A percentile compares a stretch with the other conserved stretches of the same genome.
Conservation (phyloP, 2,888 invertebrate genomes). For the Hanleya hanleyi region DNA sequence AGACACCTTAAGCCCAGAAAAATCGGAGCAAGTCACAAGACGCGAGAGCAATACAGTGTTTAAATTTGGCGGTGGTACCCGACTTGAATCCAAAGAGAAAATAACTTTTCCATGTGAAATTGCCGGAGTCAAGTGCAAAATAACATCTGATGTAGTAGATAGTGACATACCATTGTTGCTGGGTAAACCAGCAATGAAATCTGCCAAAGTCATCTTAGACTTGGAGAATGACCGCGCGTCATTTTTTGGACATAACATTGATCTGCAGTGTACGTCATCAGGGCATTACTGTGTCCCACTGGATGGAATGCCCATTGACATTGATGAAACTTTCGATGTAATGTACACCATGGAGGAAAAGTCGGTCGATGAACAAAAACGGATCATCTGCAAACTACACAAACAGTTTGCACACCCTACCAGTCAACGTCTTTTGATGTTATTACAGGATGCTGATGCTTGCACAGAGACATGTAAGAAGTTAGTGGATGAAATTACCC, state of each 20-base stretch:
- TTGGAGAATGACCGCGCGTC: conserved; percentile 31
- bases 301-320: not conserved
- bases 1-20: not conserved
- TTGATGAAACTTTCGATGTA: not conserved
- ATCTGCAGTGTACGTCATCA: not conserved
- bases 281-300: not conserved
- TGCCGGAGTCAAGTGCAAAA: not conserved
- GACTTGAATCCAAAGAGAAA: not conserved
- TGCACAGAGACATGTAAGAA: not conserved
- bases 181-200: conserved; percentile 31
- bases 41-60: conserved; percentile 1
- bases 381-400: not conserved
- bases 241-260: not conserved
- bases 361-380: too few relatives aligned
- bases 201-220: conserved; percentile 36
- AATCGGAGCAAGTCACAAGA: not conserved
- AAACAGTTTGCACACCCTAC: not conserved
- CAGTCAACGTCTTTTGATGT: not conserved
- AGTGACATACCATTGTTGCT: conserved; percentile 8
- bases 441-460: not conserved
- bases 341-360: not conserved
- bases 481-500: not conserved
- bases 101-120: conserved; percentile 17
- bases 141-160: conserved; percentile 9
- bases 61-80: conserved; percentile 10